These are phyloP conservation scores for Melanchra persicariae DNA, from an alignment of 2,888 invertebrate genomes.

Conservation along the genomic window DNA sequence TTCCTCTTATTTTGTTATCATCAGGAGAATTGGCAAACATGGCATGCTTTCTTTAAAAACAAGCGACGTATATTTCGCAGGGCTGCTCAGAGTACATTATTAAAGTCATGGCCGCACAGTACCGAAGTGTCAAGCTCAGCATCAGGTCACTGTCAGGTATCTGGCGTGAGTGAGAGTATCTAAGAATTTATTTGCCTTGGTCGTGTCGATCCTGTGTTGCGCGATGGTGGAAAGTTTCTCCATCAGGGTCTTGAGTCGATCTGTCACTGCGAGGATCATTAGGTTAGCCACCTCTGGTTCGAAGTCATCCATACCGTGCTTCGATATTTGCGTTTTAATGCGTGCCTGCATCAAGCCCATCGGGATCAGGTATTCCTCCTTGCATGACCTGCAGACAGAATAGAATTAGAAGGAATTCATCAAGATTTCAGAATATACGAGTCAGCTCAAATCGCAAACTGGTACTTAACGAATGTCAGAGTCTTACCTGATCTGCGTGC, in stretches of 20 bases:
- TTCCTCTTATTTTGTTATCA: not conserved
- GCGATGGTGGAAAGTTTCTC: constrained; percentile 98
- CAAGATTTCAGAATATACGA: not conserved
- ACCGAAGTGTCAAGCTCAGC: not conserved
- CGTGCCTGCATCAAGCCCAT: constrained; percentile 94
- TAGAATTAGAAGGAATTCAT: not conserved
- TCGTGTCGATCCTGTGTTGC: constrained; percentile 98
- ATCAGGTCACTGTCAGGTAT: not conserved
- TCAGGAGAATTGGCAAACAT: not conserved
- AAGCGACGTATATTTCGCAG: not conserved
- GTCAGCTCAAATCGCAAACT: not conserved
- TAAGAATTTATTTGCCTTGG: constrained; percentile 90
- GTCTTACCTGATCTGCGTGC: constrained; percentile 94
- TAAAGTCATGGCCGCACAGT: not conserved
- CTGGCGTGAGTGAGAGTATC: not conserved
- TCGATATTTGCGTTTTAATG: constrained; percentile 94
- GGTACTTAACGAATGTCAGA: not conserved
- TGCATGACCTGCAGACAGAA: constrained; percentile 92
- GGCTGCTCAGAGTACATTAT: not conserved
- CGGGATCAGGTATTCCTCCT: constrained; percentile 97
- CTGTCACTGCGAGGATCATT: constrained; percentile 98
- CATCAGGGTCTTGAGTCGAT: constrained; percentile 96
- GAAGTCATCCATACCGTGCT: constrained; percentile 96
- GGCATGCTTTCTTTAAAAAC: not conserved
- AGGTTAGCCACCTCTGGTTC: constrained; percentile 96